Base-by-base conservation (phyloP, 2,888 invertebrate genomes). In the Sarcophaga variegata region DNA sequence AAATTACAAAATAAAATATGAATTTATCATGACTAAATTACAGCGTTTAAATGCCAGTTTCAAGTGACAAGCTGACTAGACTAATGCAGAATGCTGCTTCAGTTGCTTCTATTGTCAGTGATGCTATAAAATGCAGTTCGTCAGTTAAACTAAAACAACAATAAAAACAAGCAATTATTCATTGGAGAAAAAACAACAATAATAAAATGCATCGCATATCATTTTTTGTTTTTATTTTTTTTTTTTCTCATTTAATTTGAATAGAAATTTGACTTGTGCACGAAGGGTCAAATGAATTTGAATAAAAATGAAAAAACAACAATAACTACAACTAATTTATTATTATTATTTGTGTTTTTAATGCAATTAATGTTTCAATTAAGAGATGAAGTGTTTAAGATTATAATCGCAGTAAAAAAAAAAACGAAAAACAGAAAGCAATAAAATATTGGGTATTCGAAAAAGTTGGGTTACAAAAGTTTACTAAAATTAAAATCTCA, bases 211-310 rank as follows among this genome's bases (percentile, higher is more conserved):
- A 20, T 62, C 60, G 67, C 67, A 47, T 63, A 5, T 72, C 2
- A 54, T 75, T 76, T 64, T 25, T 49, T 54, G 14, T 54, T 64
- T 82, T 22, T 49, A n/a, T 27, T 69, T 45, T 64, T 82, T n/a
- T 49, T 22, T 27, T 69, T 45, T 80, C 27, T 37, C 37, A 37
- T 37, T 37, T 37, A 37, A 10, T 37, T 37, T 37, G 37, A 37
- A 37, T 37, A 62, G 81, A 47, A 74, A 81, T 81, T 75, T 67
- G 62, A 69, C 62, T 62, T 59, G 5, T 20, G 62, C 81, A 69
- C 74, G 62, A 74, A 74, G 67, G 67, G 81, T 82, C 47, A 77
- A 64, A 77, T 77, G 22, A 60, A 82, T 70, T 81, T 81, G 67
- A 70, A 82, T 70, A 64, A 20, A 67, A n/a, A 20, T 63, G 0